phyloP scores from a whole-genome alignment of 2,797 vertebrate species.

The Cossypha dichroa region DNA sequence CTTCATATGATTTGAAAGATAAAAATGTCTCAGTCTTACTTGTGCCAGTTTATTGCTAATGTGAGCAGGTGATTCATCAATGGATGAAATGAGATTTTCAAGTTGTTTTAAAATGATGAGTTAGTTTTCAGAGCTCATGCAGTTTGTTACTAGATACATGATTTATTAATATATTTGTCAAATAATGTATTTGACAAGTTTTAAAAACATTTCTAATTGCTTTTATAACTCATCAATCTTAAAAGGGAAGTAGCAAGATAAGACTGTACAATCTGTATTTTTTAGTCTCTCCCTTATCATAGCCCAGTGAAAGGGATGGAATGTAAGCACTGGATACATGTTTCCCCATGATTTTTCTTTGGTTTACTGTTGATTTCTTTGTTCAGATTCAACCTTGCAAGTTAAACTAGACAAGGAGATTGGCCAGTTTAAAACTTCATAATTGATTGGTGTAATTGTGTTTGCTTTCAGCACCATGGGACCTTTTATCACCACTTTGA shows the following conservation, averaged over 20 bases:
- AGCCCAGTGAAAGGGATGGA: not conserved
- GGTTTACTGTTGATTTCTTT: not conserved
- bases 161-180: conserved; percentile 52
- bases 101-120: conserved; percentile 57
- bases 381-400: not conserved
- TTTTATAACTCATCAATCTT: conserved; percentile 47
- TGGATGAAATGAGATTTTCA: conserved; percentile 34
- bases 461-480: not conserved
- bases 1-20: not conserved
- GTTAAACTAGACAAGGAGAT: not conserved
- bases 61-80: conserved; percentile 33
- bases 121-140: conserved; percentile 14
- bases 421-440: not conserved
- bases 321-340: not conserved
- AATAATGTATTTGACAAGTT: conserved; percentile 45
- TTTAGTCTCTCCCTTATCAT: not conserved
- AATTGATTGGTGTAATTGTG: not conserved
- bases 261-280: not conserved
- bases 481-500: not conserved
- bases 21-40: conserved; percentile 2
- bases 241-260: not conserved
- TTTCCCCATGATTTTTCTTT: not conserved
- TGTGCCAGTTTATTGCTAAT: conserved; percentile 26
- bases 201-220: conserved; percentile 59
- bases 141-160: conserved; percentile 15